These are phyloP conservation scores for Arrhopalites spinosus DNA, from an alignment of 2,888 invertebrate genomes.

Conservation along the genomic window DNA sequence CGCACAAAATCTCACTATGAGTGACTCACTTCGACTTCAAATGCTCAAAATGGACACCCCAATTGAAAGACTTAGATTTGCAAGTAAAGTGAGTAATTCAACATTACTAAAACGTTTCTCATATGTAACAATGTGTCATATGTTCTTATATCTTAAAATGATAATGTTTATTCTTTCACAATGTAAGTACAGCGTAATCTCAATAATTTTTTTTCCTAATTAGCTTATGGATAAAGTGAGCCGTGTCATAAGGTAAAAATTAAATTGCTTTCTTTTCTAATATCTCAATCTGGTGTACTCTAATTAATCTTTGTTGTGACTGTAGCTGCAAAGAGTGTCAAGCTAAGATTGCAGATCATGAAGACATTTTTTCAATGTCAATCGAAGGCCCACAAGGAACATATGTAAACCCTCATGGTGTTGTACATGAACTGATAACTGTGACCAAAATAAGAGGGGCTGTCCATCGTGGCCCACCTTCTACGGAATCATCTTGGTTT, in stretches of 20 bases:
- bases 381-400: constrained; percentile 78
- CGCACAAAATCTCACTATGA: constrained; percentile 74
- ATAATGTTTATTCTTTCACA: too few relatives aligned
- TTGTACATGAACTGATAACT: constrained; percentile 81
- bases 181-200: too few relatives aligned
- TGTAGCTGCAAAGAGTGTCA: constrained; percentile 68
- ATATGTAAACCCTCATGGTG: constrained; percentile 79
- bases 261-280: constrained; percentile 19
- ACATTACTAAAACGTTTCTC: too few relatives aligned
- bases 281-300: constrained; percentile 63
- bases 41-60: constrained; percentile 72
- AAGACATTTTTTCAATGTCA: constrained; percentile 79
- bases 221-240: constrained; percentile 62
- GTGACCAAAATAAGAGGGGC: constrained; percentile 64
- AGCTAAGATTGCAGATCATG: constrained; percentile 66
- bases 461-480: constrained; percentile 62
- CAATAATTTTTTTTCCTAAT: too few relatives aligned
- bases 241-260: constrained; percentile 4
- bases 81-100: too few relatives aligned
- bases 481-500: constrained; percentile 81
- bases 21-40: constrained; percentile 65
- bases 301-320: too few relatives aligned
- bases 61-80: constrained; percentile 69
- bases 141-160: too few relatives aligned
- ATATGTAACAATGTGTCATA: too few relatives aligned